A percentile compares a stretch with the other conserved stretches of the same genome.
phyloP scores from a whole-genome alignment of 2,113 vertebrate genomes.

The Coracopsis vasa region DNA sequence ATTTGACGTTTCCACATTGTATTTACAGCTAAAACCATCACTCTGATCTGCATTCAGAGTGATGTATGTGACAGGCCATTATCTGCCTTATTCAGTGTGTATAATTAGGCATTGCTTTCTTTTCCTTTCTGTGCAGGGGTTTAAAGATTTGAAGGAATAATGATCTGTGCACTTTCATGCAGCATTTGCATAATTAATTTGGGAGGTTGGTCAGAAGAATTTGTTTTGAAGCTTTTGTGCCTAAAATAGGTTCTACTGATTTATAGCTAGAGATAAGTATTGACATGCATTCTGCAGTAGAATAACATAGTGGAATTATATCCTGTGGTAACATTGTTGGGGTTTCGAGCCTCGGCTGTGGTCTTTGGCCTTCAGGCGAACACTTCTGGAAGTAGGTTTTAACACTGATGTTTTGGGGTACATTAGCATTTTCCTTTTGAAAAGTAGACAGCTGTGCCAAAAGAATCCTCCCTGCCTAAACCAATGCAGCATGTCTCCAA shows the following conservation, averaged over 20 bases:
- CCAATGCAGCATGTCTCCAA: rapidly evolving
- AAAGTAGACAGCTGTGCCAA: background rate
- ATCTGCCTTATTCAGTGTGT: background rate
- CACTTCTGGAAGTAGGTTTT: background rate
- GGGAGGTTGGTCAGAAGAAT: background rate
- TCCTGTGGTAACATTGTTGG: background rate
- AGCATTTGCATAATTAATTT: conserved; percentile 12
- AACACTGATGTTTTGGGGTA: background rate
- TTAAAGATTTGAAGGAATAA: background rate
- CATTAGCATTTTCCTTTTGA: background rate
- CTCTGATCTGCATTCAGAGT: conserved; percentile 13
- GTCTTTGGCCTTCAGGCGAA: background rate
- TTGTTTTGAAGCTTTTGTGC: background rate
- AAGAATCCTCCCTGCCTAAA: background rate
- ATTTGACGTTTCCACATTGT: background rate
- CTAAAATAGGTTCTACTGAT: background rate
- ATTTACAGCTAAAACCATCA: conserved; percentile 17
- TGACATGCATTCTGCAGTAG: background rate
- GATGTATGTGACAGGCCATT: conserved; percentile 14
- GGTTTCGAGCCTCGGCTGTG: background rate
- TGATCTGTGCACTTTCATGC: background rate
- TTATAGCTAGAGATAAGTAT: background rate
- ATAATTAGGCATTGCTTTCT: conserved; percentile 4
- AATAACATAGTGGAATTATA: background rate
- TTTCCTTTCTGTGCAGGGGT: background rate